Conservation (phyloP, 1,140 invertebrate genomes). For the Yoshiicerus persimilis region DNA sequence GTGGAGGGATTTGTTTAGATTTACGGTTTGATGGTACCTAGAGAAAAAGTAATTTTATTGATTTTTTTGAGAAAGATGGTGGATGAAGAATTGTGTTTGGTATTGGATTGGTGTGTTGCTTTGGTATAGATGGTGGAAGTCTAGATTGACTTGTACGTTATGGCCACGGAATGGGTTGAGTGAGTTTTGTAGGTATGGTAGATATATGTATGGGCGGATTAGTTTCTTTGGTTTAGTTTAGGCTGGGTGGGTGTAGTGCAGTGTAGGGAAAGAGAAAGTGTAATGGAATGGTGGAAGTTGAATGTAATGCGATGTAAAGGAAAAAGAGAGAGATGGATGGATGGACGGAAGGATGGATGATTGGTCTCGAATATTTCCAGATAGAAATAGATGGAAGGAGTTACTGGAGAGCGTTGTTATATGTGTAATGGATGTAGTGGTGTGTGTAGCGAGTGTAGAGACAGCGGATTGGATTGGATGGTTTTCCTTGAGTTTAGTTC, state of each 20-base stretch:
- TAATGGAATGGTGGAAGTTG: neutral
- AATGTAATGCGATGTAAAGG: constrained; percentile 21
- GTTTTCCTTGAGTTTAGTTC: constrained; percentile 8
- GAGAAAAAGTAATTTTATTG: too few species aligned
- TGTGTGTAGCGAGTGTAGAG: neutral
- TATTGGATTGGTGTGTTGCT: too few species aligned
- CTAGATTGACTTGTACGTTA: too few species aligned
- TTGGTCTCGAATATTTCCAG: neutral
- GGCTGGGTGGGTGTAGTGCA: neutral
- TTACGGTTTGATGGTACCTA: too few species aligned
- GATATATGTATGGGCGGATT: neutral
- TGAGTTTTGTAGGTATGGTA: neutral
- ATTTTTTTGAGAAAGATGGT: too few species aligned
- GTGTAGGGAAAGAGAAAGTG: neutral
- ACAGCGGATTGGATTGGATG: neutral
- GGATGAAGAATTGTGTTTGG: too few species aligned
- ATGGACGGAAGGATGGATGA: neutral
- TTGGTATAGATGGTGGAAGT: too few species aligned
- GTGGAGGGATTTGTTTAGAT: too few species aligned
- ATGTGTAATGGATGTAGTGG: neutral
- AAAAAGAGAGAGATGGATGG: constrained; percentile 13
- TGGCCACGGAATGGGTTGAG: neutral
- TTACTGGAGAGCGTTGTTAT: too few species aligned
- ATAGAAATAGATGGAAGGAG: neutral
- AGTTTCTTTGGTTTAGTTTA: neutral